Conservation (phyloP, 2,888 invertebrate genomes). For the Eumerus sabulonum region DNA sequence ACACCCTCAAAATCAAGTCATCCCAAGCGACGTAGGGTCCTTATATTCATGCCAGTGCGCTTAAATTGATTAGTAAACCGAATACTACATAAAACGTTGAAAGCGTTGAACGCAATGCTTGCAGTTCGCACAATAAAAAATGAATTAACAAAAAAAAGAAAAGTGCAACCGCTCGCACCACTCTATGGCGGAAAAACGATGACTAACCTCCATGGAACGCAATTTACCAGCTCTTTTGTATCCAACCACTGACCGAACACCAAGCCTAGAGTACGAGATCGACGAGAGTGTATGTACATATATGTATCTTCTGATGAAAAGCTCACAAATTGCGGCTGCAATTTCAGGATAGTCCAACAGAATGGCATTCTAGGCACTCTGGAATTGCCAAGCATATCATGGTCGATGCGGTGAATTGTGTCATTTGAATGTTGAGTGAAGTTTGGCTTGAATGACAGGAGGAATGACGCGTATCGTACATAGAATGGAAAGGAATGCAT, state of each 20-base stretch:
- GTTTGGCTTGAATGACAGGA: no score
- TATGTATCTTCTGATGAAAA: slow-evolving; percentile 13
- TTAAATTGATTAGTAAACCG: slow-evolving; percentile 25
- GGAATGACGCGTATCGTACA: slow-evolving; percentile 2
- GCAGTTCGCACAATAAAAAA: neutral
- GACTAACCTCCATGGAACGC: neutral
- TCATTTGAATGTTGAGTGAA: slow-evolving; percentile 1
- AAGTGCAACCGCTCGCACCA: neutral
- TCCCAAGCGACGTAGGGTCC: no score
- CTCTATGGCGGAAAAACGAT: no score
- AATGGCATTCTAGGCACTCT: neutral
- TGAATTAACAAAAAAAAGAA: neutral
- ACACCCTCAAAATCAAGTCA: slow-evolving; percentile 6
- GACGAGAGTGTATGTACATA: neutral
- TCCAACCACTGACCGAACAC: slow-evolving; percentile 17
- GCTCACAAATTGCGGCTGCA: slow-evolving; percentile 24
- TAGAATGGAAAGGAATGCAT: neutral
- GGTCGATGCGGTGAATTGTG: slow-evolving; percentile 1
- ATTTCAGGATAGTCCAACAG: slow-evolving; percentile 4
- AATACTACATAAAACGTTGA: no score
- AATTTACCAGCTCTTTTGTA: slow-evolving; percentile 28
- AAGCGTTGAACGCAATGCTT: neutral
- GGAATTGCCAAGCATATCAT: slow-evolving; percentile 13
- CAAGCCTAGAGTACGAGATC: no score
- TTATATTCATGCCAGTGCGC: neutral